phyloP scores from a whole-genome alignment of 2,113 vertebrate species.

The Lynx canadensis region DNA sequence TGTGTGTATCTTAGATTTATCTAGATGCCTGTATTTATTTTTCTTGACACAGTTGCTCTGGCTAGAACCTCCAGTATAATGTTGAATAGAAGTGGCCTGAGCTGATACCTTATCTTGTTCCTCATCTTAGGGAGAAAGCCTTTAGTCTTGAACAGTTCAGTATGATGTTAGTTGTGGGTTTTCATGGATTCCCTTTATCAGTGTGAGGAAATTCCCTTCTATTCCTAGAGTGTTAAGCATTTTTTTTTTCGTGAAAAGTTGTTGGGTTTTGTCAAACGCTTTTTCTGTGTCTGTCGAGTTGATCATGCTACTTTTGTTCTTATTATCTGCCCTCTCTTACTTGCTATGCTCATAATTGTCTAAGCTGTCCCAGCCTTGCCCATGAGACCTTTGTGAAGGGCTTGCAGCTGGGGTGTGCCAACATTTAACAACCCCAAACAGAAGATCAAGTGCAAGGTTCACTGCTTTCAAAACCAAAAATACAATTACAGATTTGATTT shows the following conservation, averaged over 20 bases:
- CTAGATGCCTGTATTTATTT: not conserved
- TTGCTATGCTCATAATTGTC: not conserved
- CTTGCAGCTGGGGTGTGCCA: not conserved
- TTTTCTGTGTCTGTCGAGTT: not conserved
- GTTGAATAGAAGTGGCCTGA: not conserved
- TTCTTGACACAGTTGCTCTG: not conserved
- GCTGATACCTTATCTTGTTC: not conserved
- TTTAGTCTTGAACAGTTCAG: not conserved
- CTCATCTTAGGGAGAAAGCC: not conserved
- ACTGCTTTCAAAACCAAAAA: not conserved
- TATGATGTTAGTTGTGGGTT: not conserved
- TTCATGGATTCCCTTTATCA: not conserved
- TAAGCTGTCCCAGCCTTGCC: not conserved
- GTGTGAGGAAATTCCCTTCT: not conserved
- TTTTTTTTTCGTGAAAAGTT: not conserved
- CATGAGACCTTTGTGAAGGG: not conserved
- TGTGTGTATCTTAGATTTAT: not conserved
- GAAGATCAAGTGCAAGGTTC: not conserved
- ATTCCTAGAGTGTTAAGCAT: not conserved
- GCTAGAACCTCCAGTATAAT: not conserved
- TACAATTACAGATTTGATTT: not conserved
- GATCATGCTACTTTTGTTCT: not conserved
- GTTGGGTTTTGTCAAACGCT: constrained; percentile 7
- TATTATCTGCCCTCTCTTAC: not conserved
- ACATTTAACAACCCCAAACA: not conserved